Evolutionary conservation across 1,140 invertebrate genomes (phyloP).

Genomic region (Microplitis mediator): DNA sequence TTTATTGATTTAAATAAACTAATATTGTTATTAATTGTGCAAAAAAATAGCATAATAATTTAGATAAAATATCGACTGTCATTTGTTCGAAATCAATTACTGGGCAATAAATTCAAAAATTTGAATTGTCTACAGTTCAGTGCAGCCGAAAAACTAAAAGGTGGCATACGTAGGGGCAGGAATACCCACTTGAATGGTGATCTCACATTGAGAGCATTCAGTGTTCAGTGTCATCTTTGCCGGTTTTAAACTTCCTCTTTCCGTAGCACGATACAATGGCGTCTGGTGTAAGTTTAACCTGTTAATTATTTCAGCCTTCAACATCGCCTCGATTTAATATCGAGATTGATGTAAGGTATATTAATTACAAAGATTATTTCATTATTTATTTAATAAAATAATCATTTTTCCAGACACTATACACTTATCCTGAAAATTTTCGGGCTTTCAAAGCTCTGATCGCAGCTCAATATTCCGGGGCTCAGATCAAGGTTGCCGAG

Average conservation of each 20-base stretch:
- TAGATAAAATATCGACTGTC: not conserved
- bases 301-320: constrained; percentile 50
- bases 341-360: not conserved
- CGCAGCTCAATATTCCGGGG: constrained; percentile 92
- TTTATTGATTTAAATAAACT: constrained; percentile 14
- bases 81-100: not conserved
- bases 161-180: not conserved
- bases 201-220: not conserved
- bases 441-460: constrained; percentile 92
- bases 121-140: too few species aligned
- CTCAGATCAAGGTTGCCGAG: constrained; percentile 81
- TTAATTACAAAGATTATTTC: not conserved
- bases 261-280: constrained; percentile 61
- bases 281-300: constrained; percentile 64
- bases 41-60: too few species aligned
- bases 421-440: constrained; percentile 96
- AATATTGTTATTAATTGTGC: not conserved
- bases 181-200: constrained; percentile 5
- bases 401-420: constrained; percentile 84
- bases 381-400: constrained; percentile 26
- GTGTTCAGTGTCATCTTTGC: constrained; percentile 43
- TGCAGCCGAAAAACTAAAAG: not conserved
- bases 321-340: constrained; percentile 46
- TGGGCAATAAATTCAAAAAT: not conserved
- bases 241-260: constrained; percentile 60